These are phyloP conservation scores for Clarias macrocephalus DNA, from an alignment of 2,113 vertebrate species.

Conservation along the genomic window DNA sequence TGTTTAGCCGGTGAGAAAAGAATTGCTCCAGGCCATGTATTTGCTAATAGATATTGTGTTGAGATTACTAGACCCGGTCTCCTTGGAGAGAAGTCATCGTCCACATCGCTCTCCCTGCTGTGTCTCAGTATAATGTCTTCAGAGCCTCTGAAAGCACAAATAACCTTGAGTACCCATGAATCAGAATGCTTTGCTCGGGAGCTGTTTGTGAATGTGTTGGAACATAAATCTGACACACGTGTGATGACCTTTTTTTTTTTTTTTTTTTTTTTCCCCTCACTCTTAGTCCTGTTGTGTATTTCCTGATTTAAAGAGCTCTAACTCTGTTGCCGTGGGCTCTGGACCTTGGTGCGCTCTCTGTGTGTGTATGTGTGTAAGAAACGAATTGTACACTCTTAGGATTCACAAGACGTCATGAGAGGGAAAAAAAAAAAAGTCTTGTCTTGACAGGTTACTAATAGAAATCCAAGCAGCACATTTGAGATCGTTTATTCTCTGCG, in stretches of 20 bases:
- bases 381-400: not conserved
- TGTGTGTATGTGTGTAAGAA: not conserved
- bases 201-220: not conserved
- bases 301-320: constrained; percentile 7
- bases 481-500: not conserved
- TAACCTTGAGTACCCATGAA: constrained; percentile 15
- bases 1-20: not conserved
- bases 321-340: constrained; percentile 17
- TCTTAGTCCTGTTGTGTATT: not conserved
- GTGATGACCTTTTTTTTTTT: not conserved
- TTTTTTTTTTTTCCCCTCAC: too few relatives aligned
- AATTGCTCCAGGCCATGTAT: constrained; percentile 21
- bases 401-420: not conserved
- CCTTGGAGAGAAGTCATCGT: constrained; percentile 8
- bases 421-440: not conserved
- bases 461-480: not conserved
- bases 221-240: not conserved
- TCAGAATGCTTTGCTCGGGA: not conserved
- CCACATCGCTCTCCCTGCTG: constrained; percentile 5
- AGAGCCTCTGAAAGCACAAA: constrained; percentile 8
- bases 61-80: constrained; percentile 3
- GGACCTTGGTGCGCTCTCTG: not conserved
- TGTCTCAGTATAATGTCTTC: not conserved
- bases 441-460: not conserved
- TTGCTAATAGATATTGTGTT: constrained; percentile 23